Percentiles rank a stretch among this genome's conserved stretches.
These are phyloP conservation scores for Periophthalmus modestus DNA, from an alignment of 2,113 vertebrate species.

Conservation along the genomic window DNA sequence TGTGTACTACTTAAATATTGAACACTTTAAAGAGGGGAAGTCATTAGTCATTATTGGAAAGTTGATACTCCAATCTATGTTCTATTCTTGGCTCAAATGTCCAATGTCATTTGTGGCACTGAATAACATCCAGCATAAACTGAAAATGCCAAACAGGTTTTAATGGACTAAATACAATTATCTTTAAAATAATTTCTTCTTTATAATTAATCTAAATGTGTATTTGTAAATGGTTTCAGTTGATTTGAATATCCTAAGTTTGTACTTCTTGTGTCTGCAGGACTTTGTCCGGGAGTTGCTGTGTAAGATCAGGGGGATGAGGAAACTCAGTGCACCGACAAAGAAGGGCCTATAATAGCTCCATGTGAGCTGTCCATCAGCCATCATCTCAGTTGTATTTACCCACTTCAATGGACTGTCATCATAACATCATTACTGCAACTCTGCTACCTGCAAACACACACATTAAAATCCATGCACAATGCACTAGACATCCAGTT, in stretches of 20 bases:
- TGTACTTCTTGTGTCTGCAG: constrained; percentile 63
- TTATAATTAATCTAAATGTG: neutral
- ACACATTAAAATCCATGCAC: constrained; percentile 36
- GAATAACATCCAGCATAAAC: neutral
- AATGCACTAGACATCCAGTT: constrained; percentile 40
- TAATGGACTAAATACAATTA: neutral
- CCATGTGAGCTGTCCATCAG: constrained; percentile 29
- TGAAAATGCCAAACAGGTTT: neutral
- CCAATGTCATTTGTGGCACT: neutral
- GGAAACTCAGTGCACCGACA: constrained; percentile 91
- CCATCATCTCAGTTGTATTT: constrained; percentile 50
- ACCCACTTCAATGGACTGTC: constrained; percentile 45
- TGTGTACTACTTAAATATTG: neutral
- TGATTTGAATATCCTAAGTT: neutral
- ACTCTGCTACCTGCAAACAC: constrained; percentile 43
- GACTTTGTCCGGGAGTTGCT: constrained; percentile 94
- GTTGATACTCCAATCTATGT: neutral
- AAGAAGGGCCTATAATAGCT: constrained; percentile 90
- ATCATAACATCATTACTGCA: constrained; percentile 31
- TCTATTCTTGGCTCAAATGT: neutral
- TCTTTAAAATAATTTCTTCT: neutral
- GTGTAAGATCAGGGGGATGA: constrained; percentile 95
- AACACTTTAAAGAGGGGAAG: neutral
- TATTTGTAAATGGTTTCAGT: neutral
- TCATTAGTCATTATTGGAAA: neutral